These are phyloP conservation scores for Ophiothrix spiculata DNA, from an alignment of 35 echinoderm and acorn worm species.

Conservation along the genomic window DNA sequence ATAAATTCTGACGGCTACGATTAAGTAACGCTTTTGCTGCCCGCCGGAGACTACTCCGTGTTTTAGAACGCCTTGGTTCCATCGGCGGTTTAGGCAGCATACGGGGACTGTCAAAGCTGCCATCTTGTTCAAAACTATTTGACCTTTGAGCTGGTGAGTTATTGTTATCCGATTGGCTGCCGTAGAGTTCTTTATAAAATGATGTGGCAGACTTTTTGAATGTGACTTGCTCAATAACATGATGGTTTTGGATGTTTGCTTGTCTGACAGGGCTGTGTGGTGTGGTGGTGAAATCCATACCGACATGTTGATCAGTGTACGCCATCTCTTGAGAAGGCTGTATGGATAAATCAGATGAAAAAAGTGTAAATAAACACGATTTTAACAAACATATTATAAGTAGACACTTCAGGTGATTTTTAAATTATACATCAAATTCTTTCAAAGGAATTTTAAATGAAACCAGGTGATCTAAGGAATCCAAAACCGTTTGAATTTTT, in stretches of 20 bases:
- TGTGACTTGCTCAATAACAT: background rate
- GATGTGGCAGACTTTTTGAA: background rate
- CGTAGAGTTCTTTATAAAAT: background rate
- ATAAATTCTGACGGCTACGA: slow-evolving; percentile 64
- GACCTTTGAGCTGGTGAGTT: background rate
- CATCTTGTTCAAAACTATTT: background rate
- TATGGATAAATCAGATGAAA: too few relatives aligned
- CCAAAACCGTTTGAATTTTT: too few relatives aligned
- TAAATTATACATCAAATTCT: too few relatives aligned
- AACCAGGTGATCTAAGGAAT: too few relatives aligned
- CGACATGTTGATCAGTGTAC: too few relatives aligned
- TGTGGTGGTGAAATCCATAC: too few relatives aligned
- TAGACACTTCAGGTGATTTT: too few relatives aligned
- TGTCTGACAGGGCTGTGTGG: background rate
- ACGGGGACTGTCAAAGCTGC: background rate
- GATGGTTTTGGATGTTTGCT: background rate
- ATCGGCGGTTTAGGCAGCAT: slow-evolving; percentile 72
- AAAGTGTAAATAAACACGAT: too few relatives aligned
- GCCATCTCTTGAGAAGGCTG: too few relatives aligned
- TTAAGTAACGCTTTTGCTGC: slow-evolving; percentile 74
- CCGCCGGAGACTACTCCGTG: slow-evolving; percentile 68
- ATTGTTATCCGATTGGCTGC: background rate
- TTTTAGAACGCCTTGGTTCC: slow-evolving; percentile 55
- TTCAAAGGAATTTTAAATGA: too few relatives aligned
- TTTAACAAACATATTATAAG: too few relatives aligned